phyloP scores from a whole-genome alignment of 2,888 invertebrate species.

The Hypsopygia costalis region DNA sequence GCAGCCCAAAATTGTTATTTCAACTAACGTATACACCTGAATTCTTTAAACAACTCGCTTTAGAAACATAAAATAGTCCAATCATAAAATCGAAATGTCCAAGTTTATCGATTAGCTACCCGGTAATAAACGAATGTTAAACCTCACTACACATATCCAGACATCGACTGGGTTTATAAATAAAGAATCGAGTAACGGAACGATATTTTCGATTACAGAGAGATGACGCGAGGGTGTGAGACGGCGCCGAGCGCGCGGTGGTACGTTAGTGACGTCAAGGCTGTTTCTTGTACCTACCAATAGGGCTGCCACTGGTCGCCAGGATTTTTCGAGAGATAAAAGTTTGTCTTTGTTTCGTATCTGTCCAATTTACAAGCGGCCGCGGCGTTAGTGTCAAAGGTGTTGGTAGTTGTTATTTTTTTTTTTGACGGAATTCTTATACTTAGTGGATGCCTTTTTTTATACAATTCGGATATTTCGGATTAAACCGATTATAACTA shows the following conservation, averaged over 20 bases:
- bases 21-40: slow-evolving; percentile 8
- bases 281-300: slow-evolving; percentile 21
- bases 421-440: no score
- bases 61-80: slow-evolving; percentile 8
- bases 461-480: no score
- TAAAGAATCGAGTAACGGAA: slow-evolving; percentile 39
- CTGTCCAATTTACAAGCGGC: no score
- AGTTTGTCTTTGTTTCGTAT: background rate
- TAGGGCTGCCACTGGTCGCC: slow-evolving; percentile 4
- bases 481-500: no score
- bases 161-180: slow-evolving; percentile 36
- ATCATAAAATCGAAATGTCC: slow-evolving; percentile 9
- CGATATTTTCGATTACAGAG: slow-evolving; percentile 40
- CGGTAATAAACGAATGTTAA: slow-evolving; percentile 17
- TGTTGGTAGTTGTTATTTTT: no score
- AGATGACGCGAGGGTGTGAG: slow-evolving; percentile 39
- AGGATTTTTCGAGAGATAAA: background rate
- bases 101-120: slow-evolving; percentile 17
- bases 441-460: no score
- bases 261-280: slow-evolving; percentile 31
- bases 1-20: slow-evolving; percentile 6
- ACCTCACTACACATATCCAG: slow-evolving; percentile 33
- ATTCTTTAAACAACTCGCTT: slow-evolving; percentile 9
- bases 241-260: slow-evolving; percentile 25
- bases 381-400: no score